Conservation (phyloP, 2,113 vertebrate species). For the Nesoenas mayeri region DNA sequence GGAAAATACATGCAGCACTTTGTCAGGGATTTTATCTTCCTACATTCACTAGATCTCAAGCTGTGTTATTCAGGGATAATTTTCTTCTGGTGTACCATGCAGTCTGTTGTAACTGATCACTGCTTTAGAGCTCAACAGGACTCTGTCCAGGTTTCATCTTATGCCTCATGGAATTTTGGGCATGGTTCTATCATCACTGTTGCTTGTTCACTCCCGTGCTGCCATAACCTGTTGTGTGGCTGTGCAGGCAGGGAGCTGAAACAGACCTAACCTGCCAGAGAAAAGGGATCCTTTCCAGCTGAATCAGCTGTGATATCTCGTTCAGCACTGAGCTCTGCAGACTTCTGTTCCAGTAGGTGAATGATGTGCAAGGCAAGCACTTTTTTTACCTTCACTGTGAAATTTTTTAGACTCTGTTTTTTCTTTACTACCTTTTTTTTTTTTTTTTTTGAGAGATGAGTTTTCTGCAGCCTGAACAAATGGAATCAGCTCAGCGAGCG, state of each 20-base stretch:
- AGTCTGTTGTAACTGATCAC: neutral
- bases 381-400: neutral
- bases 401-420: neutral
- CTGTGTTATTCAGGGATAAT: neutral
- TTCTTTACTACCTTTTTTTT: neutral
- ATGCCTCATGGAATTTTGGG: neutral
- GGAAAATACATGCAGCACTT: neutral
- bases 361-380: neutral
- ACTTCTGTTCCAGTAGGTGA: neutral
- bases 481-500: fast-evolving
- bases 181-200: neutral
- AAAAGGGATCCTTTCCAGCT: neutral
- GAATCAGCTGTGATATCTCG: neutral
- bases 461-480: neutral
- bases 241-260: neutral
- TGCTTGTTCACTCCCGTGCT: neutral
- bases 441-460: neutral
- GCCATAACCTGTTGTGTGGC: neutral
- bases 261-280: neutral
- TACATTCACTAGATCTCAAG: neutral
- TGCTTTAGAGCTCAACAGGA: neutral
- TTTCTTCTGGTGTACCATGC: neutral
- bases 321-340: neutral
- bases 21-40: neutral
- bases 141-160: neutral